Evolutionary conservation across 2,888 invertebrate species (phyloP).

Genomic region (Bombyx huttoni): DNA sequence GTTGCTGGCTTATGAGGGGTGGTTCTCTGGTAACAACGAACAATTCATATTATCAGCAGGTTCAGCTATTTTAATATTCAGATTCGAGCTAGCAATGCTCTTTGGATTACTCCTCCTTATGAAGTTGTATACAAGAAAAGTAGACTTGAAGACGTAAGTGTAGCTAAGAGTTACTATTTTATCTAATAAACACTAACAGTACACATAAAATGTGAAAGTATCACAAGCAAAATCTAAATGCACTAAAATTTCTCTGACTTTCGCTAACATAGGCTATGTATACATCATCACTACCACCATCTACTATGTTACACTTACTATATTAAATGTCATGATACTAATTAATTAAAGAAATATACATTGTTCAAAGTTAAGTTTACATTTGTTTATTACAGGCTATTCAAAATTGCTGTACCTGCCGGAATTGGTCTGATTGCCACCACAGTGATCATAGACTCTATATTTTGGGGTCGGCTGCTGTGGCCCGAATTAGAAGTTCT

Average conservation of each 20-base stretch:
- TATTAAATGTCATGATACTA: too few species aligned
- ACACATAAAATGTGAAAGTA: too few species aligned
- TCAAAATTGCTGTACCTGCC: conserved; percentile 80
- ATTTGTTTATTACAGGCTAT: conserved; percentile 64
- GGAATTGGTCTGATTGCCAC: conserved; percentile 77
- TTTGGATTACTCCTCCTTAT: conserved; percentile 88
- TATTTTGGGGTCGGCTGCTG: conserved; percentile 90
- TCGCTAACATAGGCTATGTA: too few species aligned
- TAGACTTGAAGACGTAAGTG: conserved; percentile 56
- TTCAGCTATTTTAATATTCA: conserved; percentile 89
- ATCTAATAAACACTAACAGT: not conserved
- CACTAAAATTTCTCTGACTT: too few species aligned
- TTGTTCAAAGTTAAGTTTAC: not conserved
- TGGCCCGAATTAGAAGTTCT: conserved; percentile 99
- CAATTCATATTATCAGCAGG: conserved; percentile 89
- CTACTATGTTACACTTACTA: too few species aligned
- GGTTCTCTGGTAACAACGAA: conserved; percentile 83
- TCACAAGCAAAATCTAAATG: too few species aligned
- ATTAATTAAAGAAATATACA: too few species aligned
- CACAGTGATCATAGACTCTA: conserved; percentile 88
- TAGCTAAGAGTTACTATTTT: not conserved
- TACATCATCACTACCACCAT: too few species aligned
- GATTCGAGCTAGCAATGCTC: conserved; percentile 89
- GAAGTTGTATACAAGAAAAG: conserved; percentile 80
- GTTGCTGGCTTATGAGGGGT: conserved; percentile 85